Evolutionary conservation across 2,113 vertebrate species (phyloP).

Genomic region (Atractosteus spatula): DNA sequence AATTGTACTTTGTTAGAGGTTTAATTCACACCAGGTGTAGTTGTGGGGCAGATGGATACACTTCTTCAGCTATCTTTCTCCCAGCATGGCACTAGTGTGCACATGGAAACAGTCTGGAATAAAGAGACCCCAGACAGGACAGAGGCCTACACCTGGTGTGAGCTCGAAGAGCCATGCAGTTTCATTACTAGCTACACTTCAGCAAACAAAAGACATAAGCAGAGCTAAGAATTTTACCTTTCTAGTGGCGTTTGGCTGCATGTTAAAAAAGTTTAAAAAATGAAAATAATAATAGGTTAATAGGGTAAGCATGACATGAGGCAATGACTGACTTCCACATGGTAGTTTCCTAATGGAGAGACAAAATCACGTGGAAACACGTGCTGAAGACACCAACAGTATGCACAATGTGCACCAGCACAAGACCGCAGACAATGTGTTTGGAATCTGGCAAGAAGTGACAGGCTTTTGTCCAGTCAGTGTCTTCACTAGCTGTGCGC

Average conservation of each 20-base stretch:
- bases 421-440: not conserved
- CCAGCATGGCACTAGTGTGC: too few species aligned
- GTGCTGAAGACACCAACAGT: not conserved
- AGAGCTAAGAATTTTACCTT: constrained; percentile 52
- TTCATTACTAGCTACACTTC: not conserved
- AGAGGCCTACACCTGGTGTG: not conserved
- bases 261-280: constrained; percentile 32
- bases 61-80: not conserved
- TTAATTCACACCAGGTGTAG: not conserved
- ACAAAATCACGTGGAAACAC: not conserved
- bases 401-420: not conserved
- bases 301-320: constrained; percentile 26
- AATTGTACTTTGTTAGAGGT: too few species aligned
- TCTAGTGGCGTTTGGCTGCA: constrained; percentile 53
- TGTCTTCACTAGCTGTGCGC: not conserved
- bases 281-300: constrained; percentile 29
- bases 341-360: not conserved
- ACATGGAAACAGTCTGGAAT: too few species aligned
- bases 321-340: not conserved
- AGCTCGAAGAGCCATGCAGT: not conserved
- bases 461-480: not conserved
- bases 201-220: not conserved
- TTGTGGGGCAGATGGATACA: not conserved
- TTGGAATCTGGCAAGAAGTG: not conserved
- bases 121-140: too few species aligned